Evolutionary conservation across 53 echinoderm and acorn worm species (phyloP).

Genomic region (Crossaster papposus): DNA sequence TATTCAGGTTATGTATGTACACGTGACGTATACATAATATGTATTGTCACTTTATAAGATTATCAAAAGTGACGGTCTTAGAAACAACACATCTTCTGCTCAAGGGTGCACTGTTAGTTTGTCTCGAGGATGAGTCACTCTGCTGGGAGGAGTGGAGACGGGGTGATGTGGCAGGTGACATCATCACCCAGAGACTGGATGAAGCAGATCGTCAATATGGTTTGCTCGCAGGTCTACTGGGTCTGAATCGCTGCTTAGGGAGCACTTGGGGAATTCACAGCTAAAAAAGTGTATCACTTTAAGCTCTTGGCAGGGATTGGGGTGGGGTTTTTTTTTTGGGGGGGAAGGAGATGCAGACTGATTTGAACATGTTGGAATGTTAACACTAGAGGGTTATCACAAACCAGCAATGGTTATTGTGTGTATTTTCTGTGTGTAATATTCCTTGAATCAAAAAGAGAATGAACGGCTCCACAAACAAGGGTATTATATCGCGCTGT

Average conservation of each 20-base stretch:
- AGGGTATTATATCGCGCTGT: too few species aligned
- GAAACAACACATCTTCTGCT: slow-evolving; percentile 22
- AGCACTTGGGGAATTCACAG: background rate
- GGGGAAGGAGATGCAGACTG: background rate
- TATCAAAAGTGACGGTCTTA: background rate
- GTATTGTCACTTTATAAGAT: background rate
- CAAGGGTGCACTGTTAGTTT: background rate
- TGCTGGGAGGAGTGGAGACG: background rate
- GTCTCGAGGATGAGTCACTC: slow-evolving; percentile 54
- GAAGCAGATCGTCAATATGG: background rate
- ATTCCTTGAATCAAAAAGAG: too few species aligned
- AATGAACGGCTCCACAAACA: too few species aligned
- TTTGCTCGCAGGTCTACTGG: slow-evolving; percentile 4
- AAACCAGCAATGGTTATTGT: too few species aligned
- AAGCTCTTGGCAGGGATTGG: slow-evolving; percentile 13
- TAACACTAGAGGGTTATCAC: background rate
- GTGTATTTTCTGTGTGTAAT: too few species aligned
- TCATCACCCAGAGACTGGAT: slow-evolving; percentile 32
- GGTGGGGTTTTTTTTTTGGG: too few species aligned
- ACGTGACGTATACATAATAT: background rate
- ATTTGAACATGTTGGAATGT: background rate
- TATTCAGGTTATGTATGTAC: background rate
- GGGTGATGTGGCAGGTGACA: slow-evolving; percentile 49
- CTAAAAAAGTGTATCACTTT: slow-evolving; percentile 15
- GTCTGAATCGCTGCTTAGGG: background rate